Base-by-base conservation (phyloP, 2,113 vertebrate genomes). In the Puma concolor region DNA sequence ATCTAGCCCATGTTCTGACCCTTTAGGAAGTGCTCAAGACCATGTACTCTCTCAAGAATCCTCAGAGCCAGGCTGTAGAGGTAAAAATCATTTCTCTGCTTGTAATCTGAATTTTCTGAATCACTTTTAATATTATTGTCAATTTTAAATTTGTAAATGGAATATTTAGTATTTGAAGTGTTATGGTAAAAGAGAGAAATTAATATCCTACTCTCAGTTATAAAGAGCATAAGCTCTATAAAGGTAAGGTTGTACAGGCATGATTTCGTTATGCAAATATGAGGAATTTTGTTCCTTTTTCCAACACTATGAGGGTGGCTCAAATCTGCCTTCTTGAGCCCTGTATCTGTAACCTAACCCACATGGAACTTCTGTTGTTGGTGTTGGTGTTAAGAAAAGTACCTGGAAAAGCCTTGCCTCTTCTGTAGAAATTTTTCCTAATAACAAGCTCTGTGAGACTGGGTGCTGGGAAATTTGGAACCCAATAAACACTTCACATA, bases 21-120 rank as follows among this genome's bases (percentile, higher is more conserved):
- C 86, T 0, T 87, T 89, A 95, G 98, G 97, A 98, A 98, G 79
- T 94, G 19, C 88, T 97, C 81, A 6, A 76, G 95, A 93, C 92
- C 82, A 96, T 44, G n/a, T 36, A 71, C 63, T 95, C 14, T 12
- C 95, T 97, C 86, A 93, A 80, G 86, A 95, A 48, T 96, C 92
- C 71, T 94, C 93, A 36, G 96, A 98, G 50, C 50, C 31, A 90
- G 50, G 54, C 82, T 97, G 4, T 48, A 97, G 95, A 95, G 96
- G 86, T 97, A 74, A 97, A 98, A 85, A 12, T 84, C 50, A 0
- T 77, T 97, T 97, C n/a, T 97, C 14, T 91, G 29, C 33, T 21
- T 97, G 21, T 81, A 29, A 14, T 93, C 25, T 71, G 36, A 94
- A 90, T 87, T 92, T 41, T 44, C 41, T 44, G 14, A 48, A 88